A percentile compares a stretch with the other conserved stretches of the same genome.
These are phyloP conservation scores for Pseudococcus viburni DNA, from an alignment of 2,888 invertebrate species.

Conservation along the genomic window DNA sequence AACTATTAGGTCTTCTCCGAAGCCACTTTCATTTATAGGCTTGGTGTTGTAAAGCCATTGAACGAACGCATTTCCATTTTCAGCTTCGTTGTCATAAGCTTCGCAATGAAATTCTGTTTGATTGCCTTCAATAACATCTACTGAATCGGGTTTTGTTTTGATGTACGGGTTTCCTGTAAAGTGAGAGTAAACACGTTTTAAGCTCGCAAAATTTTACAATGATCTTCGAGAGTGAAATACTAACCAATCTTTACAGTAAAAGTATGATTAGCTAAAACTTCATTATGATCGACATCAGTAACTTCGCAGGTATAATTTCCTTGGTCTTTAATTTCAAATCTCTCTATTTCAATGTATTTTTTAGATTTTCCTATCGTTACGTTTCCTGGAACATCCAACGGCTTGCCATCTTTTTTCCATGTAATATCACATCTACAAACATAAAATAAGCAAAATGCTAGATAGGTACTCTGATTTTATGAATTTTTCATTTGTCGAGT, in stretches of 20 bases:
- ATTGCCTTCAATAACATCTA: too few relatives aligned
- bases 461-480: too few relatives aligned
- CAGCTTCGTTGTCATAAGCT: too few relatives aligned
- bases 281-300: not conserved
- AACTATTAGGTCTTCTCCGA: not conserved
- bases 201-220: too few relatives aligned
- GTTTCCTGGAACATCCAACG: not conserved
- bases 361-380: not conserved
- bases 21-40: not conserved
- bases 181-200: too few relatives aligned
- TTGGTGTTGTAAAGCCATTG: not conserved
- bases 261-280: not conserved
- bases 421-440: not conserved
- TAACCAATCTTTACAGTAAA: not conserved
- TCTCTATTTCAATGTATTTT: not conserved
- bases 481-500: too few relatives aligned
- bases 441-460: too few relatives aligned
- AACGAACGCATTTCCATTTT: too few relatives aligned
- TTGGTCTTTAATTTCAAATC: not conserved
- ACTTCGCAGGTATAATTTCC: not conserved
- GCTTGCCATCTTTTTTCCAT: not conserved
- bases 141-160: too few relatives aligned
- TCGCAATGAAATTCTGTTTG: too few relatives aligned
- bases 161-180: too few relatives aligned
- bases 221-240: not conserved